These are phyloP conservation scores for Shinisaurus crocodilurus DNA, from an alignment of 2,113 vertebrate species.

Conservation along the genomic window DNA sequence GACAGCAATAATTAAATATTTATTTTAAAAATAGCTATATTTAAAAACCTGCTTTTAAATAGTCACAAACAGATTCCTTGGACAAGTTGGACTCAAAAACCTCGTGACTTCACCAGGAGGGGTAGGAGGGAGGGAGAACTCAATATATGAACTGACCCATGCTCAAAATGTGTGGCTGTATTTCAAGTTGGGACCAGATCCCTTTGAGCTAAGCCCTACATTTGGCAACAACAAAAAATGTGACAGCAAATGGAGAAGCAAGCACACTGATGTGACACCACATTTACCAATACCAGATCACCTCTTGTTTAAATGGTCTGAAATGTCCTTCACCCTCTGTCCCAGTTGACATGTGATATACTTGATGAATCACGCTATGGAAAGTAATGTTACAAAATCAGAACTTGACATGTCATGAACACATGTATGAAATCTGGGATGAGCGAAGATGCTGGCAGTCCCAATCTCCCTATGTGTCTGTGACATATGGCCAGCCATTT, in stretches of 20 bases:
- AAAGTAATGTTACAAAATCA: background rate
- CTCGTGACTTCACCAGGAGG: no score
- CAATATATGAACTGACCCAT: no score
- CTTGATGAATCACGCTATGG: background rate
- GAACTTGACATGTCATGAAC: background rate
- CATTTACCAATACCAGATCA: background rate
- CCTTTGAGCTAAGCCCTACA: no score
- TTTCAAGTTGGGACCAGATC: no score
- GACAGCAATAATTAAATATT: no score
- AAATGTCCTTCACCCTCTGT: background rate
- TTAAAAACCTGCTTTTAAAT: no score
- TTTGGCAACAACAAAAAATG: background rate
- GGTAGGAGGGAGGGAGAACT: no score
- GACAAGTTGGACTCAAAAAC: no score
- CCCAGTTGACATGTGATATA: background rate
- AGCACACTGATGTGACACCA: background rate
- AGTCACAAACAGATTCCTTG: no score
- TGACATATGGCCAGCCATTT: background rate
- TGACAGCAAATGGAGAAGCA: background rate
- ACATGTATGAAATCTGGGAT: background rate
- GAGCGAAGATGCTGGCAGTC: background rate
- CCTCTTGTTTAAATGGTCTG: background rate
- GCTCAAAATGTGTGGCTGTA: no score
- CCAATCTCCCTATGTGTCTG: background rate
- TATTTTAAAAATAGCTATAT: no score